Conservation (phyloP, 2,888 invertebrate species). For the Macrosoma leucophasiata region DNA sequence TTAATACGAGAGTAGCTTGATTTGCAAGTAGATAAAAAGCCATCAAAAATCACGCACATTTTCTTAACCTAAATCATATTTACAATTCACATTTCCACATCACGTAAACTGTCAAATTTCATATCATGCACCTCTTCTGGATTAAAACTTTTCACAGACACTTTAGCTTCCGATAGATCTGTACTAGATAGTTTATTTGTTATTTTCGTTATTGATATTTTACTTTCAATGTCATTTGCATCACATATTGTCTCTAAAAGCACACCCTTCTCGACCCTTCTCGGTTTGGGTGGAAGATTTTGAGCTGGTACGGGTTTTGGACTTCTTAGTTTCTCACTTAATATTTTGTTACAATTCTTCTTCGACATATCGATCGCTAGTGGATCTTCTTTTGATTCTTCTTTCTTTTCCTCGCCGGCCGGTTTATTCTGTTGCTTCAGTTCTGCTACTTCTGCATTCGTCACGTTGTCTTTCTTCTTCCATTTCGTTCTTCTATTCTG, state of each 20-base stretch:
- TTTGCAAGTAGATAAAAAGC: too few relatives aligned
- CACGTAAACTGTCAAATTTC: constrained; percentile 51
- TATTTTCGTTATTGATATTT: constrained; percentile 71
- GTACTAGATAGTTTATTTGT: constrained; percentile 64
- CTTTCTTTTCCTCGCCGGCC: constrained; percentile 43
- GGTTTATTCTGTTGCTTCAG: constrained; percentile 78
- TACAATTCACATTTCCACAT: constrained; percentile 59
- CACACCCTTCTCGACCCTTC: constrained; percentile 57
- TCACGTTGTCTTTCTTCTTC: constrained; percentile 95
- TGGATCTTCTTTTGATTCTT: constrained; percentile 50
- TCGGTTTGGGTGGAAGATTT: constrained; percentile 42
- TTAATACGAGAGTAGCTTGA: too few relatives aligned
- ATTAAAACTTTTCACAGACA: constrained; percentile 58
- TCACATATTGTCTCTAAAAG: constrained; percentile 57
- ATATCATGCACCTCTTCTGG: constrained; percentile 63
- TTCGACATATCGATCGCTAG: constrained; percentile 63
- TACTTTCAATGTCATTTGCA: constrained; percentile 64
- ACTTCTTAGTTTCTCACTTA: constrained; percentile 55
- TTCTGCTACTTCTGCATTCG: constrained; percentile 91
- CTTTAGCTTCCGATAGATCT: constrained; percentile 45
- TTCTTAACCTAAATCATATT: constrained; percentile 13
- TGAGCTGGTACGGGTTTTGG: constrained; percentile 41
- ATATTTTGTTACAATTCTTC: constrained; percentile 56
- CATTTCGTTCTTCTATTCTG: constrained; percentile 85
- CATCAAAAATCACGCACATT: constrained; percentile 21